Base-by-base conservation (phyloP, 2,888 invertebrate species). In the Drosophila testacea region DNA sequence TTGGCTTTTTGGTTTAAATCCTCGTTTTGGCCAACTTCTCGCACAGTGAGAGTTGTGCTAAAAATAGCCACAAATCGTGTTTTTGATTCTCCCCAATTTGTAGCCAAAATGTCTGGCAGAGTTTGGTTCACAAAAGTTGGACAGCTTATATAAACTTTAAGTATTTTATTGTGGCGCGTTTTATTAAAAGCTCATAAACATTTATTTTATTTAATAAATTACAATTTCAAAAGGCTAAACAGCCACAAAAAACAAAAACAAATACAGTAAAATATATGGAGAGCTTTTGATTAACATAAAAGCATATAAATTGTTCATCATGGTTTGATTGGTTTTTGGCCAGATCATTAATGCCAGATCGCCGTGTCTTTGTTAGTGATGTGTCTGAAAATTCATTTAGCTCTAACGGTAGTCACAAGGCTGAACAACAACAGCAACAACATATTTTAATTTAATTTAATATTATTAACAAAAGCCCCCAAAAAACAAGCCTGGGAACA, bases 161-260 rank as follows among this genome's bases (percentile, higher is more conserved):
- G 85, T 70, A 77, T 84, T 86, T 86, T 84, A 87, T 89, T 81
- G 80, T 82, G 75, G 69, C 70, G 81, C 86, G 81, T 86, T 86
- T 86, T 87, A 88, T 88, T 85, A 86, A 89, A 89, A 81, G 83
- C 83, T 80, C 82, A 77, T 87, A 80, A 83, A 85, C 83, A 89
- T 89, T 88, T 84, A 89, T 84, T 88, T 88, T 76, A 89, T 87
- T 89, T 79, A 79, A 85, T 84, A 84, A 84, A 88, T 83, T 85
- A 74, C 76, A 85, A 81, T 83, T 76, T 77, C 61, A 79, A 83
- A 74, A 76, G 64, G 48, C 68, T 48, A 38, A 68, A 69, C 59
- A 51, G 55, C 47, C 68, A 52, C 34, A 52, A 39, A 52, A 52
- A 11, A 38, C 16, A 56, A 22, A 48, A 63, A 69, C 59, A 48